These are phyloP conservation scores for Volucella inanis DNA, from an alignment of 2,888 invertebrate species.

Conservation along the genomic window DNA sequence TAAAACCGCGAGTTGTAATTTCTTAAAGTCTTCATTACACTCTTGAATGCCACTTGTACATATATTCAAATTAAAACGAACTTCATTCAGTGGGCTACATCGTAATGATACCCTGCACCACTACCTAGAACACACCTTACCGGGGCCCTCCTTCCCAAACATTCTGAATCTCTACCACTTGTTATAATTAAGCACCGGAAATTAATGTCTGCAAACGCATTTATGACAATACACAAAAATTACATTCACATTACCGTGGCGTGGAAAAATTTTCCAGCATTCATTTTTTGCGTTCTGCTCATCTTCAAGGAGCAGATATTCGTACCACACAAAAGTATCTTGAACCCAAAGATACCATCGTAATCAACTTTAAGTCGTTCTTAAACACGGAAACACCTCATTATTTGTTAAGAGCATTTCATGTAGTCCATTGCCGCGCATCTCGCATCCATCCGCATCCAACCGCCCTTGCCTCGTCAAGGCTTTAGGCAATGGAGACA, in stretches of 20 bases:
- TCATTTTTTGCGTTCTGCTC: too few relatives aligned
- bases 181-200: conserved; percentile 69
- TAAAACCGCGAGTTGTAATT: conserved; percentile 22
- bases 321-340: conserved; percentile 52
- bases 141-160: background rate
- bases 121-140: background rate
- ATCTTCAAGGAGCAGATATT: too few relatives aligned
- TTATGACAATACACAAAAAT: conserved; percentile 68
- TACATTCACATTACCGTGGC: conserved; percentile 11
- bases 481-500: conserved; percentile 61
- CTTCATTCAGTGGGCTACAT: conserved; percentile 32
- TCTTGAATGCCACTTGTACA: conserved; percentile 48
- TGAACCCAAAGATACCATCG: conserved; percentile 52
- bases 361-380: conserved; percentile 67
- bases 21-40: conserved; percentile 51
- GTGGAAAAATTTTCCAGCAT: background rate
- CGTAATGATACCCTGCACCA: conserved; percentile 35
- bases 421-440: conserved; percentile 65
- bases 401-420: conserved; percentile 70
- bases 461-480: conserved; percentile 26
- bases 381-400: conserved; percentile 73
- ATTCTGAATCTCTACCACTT: conserved; percentile 2
- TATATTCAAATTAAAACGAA: conserved; percentile 56
- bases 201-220: conserved; percentile 69
- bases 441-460: conserved; percentile 24